Evolutionary conservation across 2,113 vertebrate species (phyloP), one percentile per base, ranked within the genome.

Genomic region (Psittacula cyanocephala): DNA sequence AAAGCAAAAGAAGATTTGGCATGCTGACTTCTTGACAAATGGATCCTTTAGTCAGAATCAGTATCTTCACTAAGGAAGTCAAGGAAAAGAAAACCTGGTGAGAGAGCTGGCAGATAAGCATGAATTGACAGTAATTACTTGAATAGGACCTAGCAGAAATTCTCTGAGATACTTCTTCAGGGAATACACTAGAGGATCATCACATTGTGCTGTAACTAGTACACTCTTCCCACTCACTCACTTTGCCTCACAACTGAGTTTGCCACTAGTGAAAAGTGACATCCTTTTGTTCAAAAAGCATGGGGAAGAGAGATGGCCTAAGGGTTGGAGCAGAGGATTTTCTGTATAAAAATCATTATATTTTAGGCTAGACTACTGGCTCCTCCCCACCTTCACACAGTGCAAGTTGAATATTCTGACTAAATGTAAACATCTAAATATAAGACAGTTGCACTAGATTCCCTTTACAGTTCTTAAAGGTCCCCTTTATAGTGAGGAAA

Each of bases 91-190:
- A 92, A 96, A 93, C 65, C 79, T 88, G 67, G 74, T 75, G 81
- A 95, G 91, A 91, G 93, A 95, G 70, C 88, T 93, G 75, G 84
- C 86, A 95, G 97, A 97, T 97, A 97, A 97, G 93, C 93, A 84
- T 79, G 84, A 95, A 95, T 95, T 95, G 95, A 96, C 89, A 93
- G 89, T 95, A 97, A 97, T 97, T 97, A 97, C 91, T 96, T 88
- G 90, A 95, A 93, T 72, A 86, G 24, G 86, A 65, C 86, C 92
- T 91, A 72, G 81, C 75, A 96, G 88, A 97, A 96, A 95, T 94
- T 96, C 78, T 95, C 93, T 53, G 93, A 92, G 90, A 96, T 94
- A 83, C 72, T 88, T 95, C 95, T 95, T 88, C 71, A 80, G 91
- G 65, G 83, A 96, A 96, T 96, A 82, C 94, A 81, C 75, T 39